Evolutionary conservation across 2,113 vertebrate species (phyloP).

Genomic region (Condylura cristata): DNA sequence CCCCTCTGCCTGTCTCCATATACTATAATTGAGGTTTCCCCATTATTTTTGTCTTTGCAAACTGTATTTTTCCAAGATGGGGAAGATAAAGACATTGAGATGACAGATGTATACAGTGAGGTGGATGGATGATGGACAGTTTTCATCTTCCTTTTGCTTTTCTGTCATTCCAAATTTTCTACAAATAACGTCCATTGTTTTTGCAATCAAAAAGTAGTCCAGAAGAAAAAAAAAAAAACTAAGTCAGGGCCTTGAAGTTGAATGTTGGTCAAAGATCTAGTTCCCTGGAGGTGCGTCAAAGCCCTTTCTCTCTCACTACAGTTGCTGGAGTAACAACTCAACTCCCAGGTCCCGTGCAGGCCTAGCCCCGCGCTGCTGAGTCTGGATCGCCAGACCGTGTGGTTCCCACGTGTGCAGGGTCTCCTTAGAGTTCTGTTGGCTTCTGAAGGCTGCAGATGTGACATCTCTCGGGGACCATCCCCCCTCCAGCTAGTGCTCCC

Average conservation of each 20-base stretch:
- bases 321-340: no score
- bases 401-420: not conserved
- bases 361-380: no score
- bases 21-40: not conserved
- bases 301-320: not conserved
- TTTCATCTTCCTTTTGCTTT: not conserved
- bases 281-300: not conserved
- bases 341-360: no score
- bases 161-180: not conserved
- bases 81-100: not conserved
- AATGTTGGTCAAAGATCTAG: not conserved
- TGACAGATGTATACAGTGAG: not conserved
- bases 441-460: not conserved
- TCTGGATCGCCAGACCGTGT: not conserved
- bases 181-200: not conserved
- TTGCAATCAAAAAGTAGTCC: not conserved
- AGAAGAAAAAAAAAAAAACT: no score
- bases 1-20: not conserved
- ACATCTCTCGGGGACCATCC: not conserved
- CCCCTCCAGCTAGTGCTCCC: not conserved
- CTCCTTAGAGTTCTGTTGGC: not conserved
- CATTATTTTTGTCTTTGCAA: not conserved
- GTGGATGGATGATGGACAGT: not conserved
- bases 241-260: not conserved
- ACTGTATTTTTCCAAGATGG: not conserved